Conservation (phyloP, 2,113 vertebrate species). For the human region DNA sequence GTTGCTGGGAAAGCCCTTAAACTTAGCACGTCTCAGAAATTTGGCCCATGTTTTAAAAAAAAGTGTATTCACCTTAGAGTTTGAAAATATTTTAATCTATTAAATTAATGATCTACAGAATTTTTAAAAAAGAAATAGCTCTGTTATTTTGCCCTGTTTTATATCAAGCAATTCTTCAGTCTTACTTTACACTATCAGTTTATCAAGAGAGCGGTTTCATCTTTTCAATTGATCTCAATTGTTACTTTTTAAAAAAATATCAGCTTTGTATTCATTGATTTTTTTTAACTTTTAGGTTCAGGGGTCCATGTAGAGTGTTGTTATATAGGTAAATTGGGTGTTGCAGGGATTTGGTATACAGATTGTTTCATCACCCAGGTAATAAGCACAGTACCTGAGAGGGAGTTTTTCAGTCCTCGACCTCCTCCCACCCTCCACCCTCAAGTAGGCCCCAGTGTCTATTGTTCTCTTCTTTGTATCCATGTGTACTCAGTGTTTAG, state of each 20-base stretch:
- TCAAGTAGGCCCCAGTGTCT: no score
- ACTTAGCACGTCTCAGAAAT: neutral
- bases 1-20: neutral
- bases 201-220: neutral
- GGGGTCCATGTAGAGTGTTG: no score
- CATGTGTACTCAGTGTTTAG: no score
- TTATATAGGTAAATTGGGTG: no score
- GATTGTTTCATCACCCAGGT: no score
- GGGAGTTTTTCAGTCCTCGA: no score
- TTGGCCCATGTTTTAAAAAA: neutral
- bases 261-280: no score
- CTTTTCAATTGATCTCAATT: constrained; percentile 14
- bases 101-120: neutral
- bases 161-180: neutral
- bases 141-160: neutral
- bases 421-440: no score
- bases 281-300: no score
- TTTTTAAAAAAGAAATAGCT: neutral
- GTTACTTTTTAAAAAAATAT: neutral
- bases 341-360: no score
- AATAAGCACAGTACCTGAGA: no score
- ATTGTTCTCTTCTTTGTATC: no score
- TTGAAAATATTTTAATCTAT: neutral
- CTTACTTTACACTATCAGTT: neutral
- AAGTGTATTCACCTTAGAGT: neutral